Percentiles rank a stretch among this genome's conserved stretches.
phyloP scores from a whole-genome alignment of 2,113 vertebrate species.

The Sporophila hypoxantha region DNA sequence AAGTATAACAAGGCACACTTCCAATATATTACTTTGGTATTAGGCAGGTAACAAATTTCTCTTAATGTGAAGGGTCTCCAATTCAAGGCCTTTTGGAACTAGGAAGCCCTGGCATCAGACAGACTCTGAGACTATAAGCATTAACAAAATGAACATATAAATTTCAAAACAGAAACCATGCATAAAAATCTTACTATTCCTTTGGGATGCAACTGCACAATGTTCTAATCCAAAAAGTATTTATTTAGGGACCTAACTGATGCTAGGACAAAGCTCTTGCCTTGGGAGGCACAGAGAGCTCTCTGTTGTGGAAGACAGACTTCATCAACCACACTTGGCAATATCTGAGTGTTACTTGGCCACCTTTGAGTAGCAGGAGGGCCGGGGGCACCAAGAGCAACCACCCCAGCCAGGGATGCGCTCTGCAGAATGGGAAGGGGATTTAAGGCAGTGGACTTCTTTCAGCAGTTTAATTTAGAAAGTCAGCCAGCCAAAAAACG shows the following conservation, averaged over 20 bases:
- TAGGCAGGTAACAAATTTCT: not conserved
- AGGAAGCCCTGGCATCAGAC: not conserved
- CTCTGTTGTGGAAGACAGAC: not conserved
- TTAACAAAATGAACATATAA: not conserved
- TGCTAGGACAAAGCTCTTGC: not conserved
- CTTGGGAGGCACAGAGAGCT: not conserved
- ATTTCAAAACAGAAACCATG: not conserved
- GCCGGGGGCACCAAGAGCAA: fast-evolving
- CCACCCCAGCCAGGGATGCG: fast-evolving
- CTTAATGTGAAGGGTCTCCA: not conserved
- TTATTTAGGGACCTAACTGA: not conserved
- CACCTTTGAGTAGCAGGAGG: fast-evolving
- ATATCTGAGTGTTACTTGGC: fast-evolving
- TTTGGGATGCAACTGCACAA: not conserved
- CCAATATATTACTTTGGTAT: not conserved
- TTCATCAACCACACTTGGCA: not conserved
- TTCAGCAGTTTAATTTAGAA: not conserved
- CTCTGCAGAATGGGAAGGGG: not conserved
- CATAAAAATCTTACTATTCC: not conserved
- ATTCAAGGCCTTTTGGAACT: not conserved
- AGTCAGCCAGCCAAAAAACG: not conserved
- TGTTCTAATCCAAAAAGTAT: not conserved
- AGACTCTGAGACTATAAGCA: not conserved
- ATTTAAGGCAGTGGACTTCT: not conserved
- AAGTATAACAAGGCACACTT: not conserved